Conservation (phyloP, 2,797 vertebrate genomes). For the Enteromius trimaculatus region DNA sequence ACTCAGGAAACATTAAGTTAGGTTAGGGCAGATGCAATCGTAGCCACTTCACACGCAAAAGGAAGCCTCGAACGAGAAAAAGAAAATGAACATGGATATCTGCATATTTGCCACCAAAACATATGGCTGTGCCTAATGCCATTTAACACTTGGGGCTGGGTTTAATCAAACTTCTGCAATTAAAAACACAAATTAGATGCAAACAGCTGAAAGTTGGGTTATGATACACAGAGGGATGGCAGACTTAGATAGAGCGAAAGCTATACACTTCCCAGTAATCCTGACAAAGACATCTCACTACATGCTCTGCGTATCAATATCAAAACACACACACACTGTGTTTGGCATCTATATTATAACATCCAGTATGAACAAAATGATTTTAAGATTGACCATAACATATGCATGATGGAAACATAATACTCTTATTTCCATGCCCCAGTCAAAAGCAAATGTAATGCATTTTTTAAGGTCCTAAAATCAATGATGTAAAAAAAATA, state of each 20-base stretch:
- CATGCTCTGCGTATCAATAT: constrained; percentile 50
- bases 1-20: constrained; percentile 74
- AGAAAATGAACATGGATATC: constrained; percentile 80
- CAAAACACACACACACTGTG: background rate
- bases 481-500: background rate
- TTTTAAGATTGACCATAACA: background rate
- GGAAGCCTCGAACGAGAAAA: constrained; percentile 72
- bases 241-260: constrained; percentile 75
- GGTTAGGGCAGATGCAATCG: constrained; percentile 82
- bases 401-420: constrained; percentile 7
- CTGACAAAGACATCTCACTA: constrained; percentile 60
- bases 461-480: constrained; percentile 5
- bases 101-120: constrained; percentile 70
- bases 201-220: constrained; percentile 79
- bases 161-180: constrained; percentile 85
- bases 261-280: constrained; percentile 68
- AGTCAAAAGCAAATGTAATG: background rate
- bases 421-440: background rate
- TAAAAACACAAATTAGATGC: constrained; percentile 83
- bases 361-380: background rate
- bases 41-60: constrained; percentile 62
- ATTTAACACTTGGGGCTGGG: constrained; percentile 81
- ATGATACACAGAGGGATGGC: constrained; percentile 76
- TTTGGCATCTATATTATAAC: constrained; percentile 4
- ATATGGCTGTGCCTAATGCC: constrained; percentile 81